Conservation (phyloP, 2,797 vertebrate species). For the Podarcis siculus region DNA sequence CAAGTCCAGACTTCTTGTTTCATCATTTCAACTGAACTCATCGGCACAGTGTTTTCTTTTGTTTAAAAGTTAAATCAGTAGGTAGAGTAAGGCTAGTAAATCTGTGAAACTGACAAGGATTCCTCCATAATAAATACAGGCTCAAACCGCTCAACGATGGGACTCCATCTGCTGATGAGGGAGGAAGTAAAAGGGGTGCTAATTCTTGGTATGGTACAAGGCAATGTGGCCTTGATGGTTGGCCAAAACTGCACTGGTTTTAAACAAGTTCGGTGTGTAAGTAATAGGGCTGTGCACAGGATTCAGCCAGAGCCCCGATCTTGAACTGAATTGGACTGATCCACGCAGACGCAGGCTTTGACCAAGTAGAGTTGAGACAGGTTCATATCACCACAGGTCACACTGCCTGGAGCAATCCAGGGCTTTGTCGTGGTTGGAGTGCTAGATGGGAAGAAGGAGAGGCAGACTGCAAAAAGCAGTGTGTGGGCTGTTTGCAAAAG, state of each 20-base stretch:
- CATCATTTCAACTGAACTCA: not conserved
- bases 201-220: not conserved
- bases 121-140: not conserved
- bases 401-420: no score
- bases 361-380: no score
- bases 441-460: no score
- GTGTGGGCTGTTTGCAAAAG: no score
- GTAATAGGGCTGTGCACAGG: no score
- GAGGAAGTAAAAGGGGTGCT: not conserved
- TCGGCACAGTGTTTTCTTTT: not conserved
- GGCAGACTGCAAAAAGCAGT: no score
- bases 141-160: not conserved
- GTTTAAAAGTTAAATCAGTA: not conserved
- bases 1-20: conserved; percentile 9
- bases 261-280: no score
- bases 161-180: not conserved
- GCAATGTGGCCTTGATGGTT: not conserved
- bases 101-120: not conserved
- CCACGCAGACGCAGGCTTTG: no score
- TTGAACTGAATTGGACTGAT: no score
- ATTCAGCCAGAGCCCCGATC: no score
- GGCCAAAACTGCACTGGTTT: not conserved
- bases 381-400: no score
- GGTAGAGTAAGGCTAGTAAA: not conserved
- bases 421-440: no score